Percentiles rank a stretch among this genome's conserved stretches.
Evolutionary conservation across 1,140 invertebrate species (phyloP).

Genomic region (Eufriesea mexicana): DNA sequence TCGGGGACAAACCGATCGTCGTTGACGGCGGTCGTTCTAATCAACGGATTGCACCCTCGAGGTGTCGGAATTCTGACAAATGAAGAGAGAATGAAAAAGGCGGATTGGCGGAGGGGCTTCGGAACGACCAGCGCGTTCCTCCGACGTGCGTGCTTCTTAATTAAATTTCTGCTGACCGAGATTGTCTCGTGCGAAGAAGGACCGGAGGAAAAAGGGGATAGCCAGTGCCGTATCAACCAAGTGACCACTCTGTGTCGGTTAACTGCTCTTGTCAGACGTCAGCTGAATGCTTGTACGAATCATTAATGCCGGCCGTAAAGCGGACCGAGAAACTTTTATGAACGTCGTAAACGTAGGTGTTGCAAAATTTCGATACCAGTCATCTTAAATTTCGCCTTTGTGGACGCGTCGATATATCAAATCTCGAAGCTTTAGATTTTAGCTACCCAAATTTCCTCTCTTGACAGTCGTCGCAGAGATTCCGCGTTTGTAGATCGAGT

Average conservation of each 20-base stretch:
- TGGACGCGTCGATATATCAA: not conserved
- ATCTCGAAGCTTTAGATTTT: too few species aligned
- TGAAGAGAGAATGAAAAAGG: constrained; percentile 58
- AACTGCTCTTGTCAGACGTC: not conserved
- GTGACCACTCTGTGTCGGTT: not conserved
- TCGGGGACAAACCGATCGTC: constrained; percentile 51
- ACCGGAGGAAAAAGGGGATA: not conserved
- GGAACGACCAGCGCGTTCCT: constrained; percentile 18
- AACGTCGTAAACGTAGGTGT: not conserved
- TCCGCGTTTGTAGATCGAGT: too few species aligned
- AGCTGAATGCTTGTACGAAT: not conserved
- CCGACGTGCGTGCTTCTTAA: constrained; percentile 66
- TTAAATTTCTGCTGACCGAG: constrained; percentile 67
- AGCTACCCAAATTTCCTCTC: too few species aligned
- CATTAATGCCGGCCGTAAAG: not conserved
- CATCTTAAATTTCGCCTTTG: not conserved
- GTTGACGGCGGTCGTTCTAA: constrained; percentile 57
- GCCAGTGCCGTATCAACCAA: not conserved
- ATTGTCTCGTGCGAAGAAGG: not conserved
- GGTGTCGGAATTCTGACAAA: constrained; percentile 62
- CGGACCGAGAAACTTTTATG: not conserved
- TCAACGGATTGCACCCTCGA: constrained; percentile 65
- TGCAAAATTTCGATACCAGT: not conserved
- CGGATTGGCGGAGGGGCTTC: not conserved
- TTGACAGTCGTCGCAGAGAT: too few species aligned